These are phyloP conservation scores for Actias luna DNA, from an alignment of 2,888 invertebrate species.

Conservation along the genomic window DNA sequence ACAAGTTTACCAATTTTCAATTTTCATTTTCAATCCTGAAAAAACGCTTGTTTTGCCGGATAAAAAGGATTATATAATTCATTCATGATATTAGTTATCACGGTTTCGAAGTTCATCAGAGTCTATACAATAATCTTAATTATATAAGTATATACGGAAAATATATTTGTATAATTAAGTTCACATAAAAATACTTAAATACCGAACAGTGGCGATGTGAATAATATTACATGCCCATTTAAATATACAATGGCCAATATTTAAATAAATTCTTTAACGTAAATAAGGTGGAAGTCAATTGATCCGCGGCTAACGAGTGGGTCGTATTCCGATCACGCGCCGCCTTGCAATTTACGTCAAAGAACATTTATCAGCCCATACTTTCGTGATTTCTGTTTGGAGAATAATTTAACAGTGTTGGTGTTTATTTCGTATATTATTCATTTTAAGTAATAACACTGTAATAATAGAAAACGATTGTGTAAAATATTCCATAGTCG, in stretches of 20 bases:
- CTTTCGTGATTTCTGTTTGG: neutral
- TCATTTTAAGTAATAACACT: neutral
- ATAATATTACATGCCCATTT: conserved; percentile 5
- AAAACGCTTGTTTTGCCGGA: no score
- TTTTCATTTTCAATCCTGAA: no score
- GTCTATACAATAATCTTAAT: no score
- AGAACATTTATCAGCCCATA: neutral
- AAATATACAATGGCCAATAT: conserved; percentile 5
- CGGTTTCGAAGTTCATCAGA: no score
- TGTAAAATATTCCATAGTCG: no score
- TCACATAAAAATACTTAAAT: conserved; percentile 2
- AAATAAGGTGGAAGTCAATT: conserved; percentile 1
- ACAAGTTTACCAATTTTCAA: no score
- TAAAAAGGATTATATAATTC: no score
- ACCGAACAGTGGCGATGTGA: conserved; percentile 5
- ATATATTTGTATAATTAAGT: no score
- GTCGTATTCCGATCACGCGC: conserved; percentile 1
- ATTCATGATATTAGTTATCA: no score
- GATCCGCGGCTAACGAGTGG: neutral
- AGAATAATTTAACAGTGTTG: neutral
- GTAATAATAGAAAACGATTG: no score
- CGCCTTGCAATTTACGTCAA: conserved; percentile 1
- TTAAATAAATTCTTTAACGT: conserved; percentile 8
- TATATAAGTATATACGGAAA: no score
- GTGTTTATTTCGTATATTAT: neutral